Evolutionary conservation across 2,113 vertebrate genomes (phyloP), one percentile per base, ranked within the genome.

Genomic region (Genyomyrus donnyi): DNA sequence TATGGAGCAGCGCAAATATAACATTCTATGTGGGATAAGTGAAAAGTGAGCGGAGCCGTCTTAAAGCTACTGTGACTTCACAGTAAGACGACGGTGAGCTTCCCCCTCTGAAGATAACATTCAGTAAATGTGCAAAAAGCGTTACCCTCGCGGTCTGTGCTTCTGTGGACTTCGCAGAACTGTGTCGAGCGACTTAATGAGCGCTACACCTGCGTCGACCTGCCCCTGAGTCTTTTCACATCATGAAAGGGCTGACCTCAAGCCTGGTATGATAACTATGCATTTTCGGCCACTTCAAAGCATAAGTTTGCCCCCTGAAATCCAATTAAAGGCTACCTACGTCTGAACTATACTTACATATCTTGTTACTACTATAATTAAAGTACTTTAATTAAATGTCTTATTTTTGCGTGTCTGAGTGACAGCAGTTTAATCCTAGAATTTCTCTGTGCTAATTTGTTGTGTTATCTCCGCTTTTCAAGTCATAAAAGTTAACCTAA

Each of bases 341-440:
- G 13, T 80, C 74, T 80, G 74, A 80, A 42, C 35, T 80, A 42
- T 19, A 42, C 35, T 80, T 42, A 80, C 35, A 80, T 80, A 80
- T 80, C 74, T 42, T 80, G 74, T 80, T 80, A 80, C 74, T 42
- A 80, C 74, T 80, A 80, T 80, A 80, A 80, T 80, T 80, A 80
- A 80, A 80, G 13, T 80, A 80, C 35, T 80, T 80, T 80, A 42
- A 80, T 80, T 80, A 80, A 80, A 80, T 42, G 74, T 80, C 74
- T 80, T 80, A 42, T 80, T 80, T 80, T 42, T 80, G 74, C 74
- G 39, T 80, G 35, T 80, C 39, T 80, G 74, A 80, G 74, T 80
- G 74, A 80, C 74, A 42, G 74, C 35, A 80, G 74, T 80, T 80
- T 80, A 80, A 80, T 80, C 74, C 17, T 42, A 42, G 74, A 80